A percentile compares a stretch with the other conserved stretches of the same genome.
These are phyloP conservation scores for Calameuta pallipes DNA, from an alignment of 2,888 invertebrate genomes.

Conservation along the genomic window DNA sequence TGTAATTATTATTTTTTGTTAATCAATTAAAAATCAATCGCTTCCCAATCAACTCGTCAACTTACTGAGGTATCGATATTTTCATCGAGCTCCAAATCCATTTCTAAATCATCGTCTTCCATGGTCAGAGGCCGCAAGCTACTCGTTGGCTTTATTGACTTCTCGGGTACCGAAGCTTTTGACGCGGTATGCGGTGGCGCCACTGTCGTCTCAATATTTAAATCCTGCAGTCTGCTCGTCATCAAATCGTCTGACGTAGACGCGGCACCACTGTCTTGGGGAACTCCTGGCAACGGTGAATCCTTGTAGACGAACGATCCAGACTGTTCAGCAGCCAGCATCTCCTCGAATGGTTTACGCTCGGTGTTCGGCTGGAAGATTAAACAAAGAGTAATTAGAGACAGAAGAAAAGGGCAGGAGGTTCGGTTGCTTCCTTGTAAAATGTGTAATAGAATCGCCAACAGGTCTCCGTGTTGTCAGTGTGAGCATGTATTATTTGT, in stretches of 20 bases:
- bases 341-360: slow-evolving; percentile 78
- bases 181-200: slow-evolving; percentile 14
- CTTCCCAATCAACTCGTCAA: slow-evolving; percentile 16
- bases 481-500: slow-evolving; percentile 2
- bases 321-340: slow-evolving; percentile 72
- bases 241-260: slow-evolving; percentile 35
- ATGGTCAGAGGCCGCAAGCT: slow-evolving; percentile 58
- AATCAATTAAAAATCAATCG: background rate
- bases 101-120: slow-evolving; percentile 76
- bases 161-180: slow-evolving; percentile 33
- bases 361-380: slow-evolving; percentile 72
- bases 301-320: slow-evolving; percentile 64
- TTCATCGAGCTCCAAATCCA: slow-evolving; percentile 87
- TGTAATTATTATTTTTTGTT: background rate
- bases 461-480: background rate
- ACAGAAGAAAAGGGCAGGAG: background rate
- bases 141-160: slow-evolving; percentile 37
- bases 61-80: slow-evolving; percentile 80
- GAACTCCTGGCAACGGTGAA: slow-evolving; percentile 22
- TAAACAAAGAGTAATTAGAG: slow-evolving; percentile 20
- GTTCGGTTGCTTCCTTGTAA: background rate
- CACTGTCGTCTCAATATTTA: slow-evolving; percentile 36
- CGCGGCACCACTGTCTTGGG: slow-evolving; percentile 11
- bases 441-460: background rate
- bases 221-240: slow-evolving; percentile 44